phyloP scores from a whole-genome alignment of 2,888 invertebrate genomes.

The Acronicta leporina region DNA sequence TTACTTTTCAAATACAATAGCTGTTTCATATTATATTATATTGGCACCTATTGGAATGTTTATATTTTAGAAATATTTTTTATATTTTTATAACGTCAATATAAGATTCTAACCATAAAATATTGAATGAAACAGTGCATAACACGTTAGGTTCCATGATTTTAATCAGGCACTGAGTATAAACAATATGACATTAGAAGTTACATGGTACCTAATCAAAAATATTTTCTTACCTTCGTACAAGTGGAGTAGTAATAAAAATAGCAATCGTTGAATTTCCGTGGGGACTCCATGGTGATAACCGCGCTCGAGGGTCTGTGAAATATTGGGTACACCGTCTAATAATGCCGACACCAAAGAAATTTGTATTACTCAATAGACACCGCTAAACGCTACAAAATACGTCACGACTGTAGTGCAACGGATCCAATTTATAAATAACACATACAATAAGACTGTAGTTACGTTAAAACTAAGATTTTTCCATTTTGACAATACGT shows the following conservation, averaged over 20 bases:
- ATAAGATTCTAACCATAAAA: conserved; percentile 53
- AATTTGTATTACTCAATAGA: conserved; percentile 52
- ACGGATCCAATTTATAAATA: conserved; percentile 56
- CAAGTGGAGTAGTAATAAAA: conserved; percentile 97
- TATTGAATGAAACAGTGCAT: conserved; percentile 37
- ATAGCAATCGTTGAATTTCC: conserved; percentile 95
- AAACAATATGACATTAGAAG: conserved; percentile 45
- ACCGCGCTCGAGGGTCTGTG: conserved; percentile 79
- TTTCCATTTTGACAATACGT: conserved; percentile 83
- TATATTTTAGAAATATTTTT: conserved; percentile 12
- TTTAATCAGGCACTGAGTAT: conserved; percentile 46
- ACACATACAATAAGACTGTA: conserved; percentile 64
- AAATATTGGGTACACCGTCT: conserved; percentile 67
- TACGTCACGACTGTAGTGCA: conserved; percentile 50
- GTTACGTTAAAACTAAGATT: conserved; percentile 70
- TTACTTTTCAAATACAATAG: conserved; percentile 16
- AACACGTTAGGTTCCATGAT: conserved; percentile 46
- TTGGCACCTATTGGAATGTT: conserved; percentile 7
- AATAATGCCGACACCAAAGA: conserved; percentile 62
- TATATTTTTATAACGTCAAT: conserved; percentile 28
- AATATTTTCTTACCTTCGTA: conserved; percentile 91
- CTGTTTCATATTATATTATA: conserved; percentile 25
- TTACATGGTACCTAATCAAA: conserved; percentile 39
- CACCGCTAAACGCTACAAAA: conserved; percentile 57
- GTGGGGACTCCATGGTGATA: conserved; percentile 91